Evolutionary conservation across 2,888 invertebrate genomes (phyloP).

Genomic region (Calameuta filiformis): DNA sequence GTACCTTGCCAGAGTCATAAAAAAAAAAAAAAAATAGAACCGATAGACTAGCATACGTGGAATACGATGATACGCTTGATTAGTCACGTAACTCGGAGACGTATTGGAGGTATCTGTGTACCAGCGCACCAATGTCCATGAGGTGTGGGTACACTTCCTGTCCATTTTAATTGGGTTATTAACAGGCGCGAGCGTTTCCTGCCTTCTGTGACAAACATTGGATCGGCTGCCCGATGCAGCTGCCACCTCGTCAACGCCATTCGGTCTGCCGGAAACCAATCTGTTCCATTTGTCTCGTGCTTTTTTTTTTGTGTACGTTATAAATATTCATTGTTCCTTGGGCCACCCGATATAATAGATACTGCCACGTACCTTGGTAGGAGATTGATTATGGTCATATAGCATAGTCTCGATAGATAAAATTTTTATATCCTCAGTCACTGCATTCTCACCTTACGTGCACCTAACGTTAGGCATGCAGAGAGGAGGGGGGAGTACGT

Average conservation of each 20-base stretch:
- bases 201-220: slow-evolving; percentile 50
- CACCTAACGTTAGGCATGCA: too few relatives aligned
- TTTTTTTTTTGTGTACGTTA: slow-evolving; percentile 19
- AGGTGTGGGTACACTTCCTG: slow-evolving; percentile 38
- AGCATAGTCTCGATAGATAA: neutral
- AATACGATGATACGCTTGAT: neutral
- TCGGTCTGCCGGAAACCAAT: slow-evolving; percentile 51
- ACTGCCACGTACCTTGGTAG: neutral
- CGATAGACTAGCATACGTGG: neutral
- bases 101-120: neutral
- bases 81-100: neutral
- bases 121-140: neutral
- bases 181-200: slow-evolving; percentile 54
- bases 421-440: neutral
- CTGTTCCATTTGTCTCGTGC: slow-evolving; percentile 51
- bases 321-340: slow-evolving; percentile 27
- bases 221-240: slow-evolving; percentile 39
- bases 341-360: neutral
- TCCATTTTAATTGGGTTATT: slow-evolving; percentile 55
- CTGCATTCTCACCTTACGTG: neutral
- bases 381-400: neutral
- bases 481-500: neutral
- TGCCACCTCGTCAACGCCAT: slow-evolving; percentile 39
- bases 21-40: neutral
- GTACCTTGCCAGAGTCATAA: neutral